These are phyloP conservation scores for Aythya baeri DNA, from an alignment of 2,113 vertebrate genomes.

Conservation along the genomic window DNA sequence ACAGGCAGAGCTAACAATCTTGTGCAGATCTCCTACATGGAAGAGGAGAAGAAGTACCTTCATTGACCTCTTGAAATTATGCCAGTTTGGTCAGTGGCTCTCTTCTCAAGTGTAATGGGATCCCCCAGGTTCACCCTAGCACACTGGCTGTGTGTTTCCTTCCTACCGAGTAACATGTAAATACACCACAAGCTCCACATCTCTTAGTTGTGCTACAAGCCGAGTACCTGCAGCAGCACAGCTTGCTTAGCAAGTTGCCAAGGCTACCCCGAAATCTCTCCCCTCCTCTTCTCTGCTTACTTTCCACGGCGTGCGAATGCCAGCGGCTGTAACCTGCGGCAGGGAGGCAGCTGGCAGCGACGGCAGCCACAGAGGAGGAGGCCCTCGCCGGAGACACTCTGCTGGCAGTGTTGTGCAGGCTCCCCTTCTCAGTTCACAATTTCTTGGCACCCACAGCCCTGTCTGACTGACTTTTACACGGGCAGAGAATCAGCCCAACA, in stretches of 20 bases:
- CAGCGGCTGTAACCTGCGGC: conserved; percentile 50
- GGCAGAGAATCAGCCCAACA: conserved; percentile 64
- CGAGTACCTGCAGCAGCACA: conserved; percentile 29
- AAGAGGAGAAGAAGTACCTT: background rate
- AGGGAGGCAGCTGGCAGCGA: conserved; percentile 57
- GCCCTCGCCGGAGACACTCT: conserved; percentile 28
- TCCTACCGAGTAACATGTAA: background rate
- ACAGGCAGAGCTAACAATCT: background rate
- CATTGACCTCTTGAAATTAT: background rate
- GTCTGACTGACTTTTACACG: conserved; percentile 63
- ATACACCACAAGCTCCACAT: fast-evolving
- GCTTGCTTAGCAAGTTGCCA: conserved; percentile 44
- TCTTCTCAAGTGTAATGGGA: background rate
- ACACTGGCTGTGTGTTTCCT: background rate
- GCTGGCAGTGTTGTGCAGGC: conserved; percentile 38
- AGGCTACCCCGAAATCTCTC: conserved; percentile 36
- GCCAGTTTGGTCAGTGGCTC: background rate
- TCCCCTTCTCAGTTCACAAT: conserved; percentile 55
- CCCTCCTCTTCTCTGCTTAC: background rate
- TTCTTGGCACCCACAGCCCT: conserved; percentile 53
- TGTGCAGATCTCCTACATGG: background rate
- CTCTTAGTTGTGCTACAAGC: background rate
- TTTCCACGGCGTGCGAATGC: conserved; percentile 40
- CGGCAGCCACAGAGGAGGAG: conserved; percentile 53
- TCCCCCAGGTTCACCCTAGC: background rate